phyloP scores from a whole-genome alignment of 1,140 invertebrate genomes.

The Drosophila mojavensis region DNA sequence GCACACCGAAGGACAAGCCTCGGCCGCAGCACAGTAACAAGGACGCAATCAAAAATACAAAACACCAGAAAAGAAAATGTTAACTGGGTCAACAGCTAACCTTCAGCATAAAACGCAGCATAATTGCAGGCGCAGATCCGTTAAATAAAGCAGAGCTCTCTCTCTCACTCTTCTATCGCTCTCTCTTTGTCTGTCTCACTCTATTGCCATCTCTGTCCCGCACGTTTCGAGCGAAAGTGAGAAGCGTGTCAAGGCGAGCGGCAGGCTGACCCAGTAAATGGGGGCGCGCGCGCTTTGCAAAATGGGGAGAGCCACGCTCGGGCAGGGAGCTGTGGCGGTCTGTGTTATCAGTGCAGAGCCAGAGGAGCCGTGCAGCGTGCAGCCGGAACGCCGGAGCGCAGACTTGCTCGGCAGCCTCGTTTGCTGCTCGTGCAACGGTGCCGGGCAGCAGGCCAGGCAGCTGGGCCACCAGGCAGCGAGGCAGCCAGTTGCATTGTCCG shows the following conservation, averaged over 20 bases:
- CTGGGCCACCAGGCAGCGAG: not conserved
- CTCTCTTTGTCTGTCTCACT: not conserved
- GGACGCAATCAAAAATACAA: conserved; percentile 56
- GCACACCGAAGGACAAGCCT: conserved; percentile 42
- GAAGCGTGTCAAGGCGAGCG: conserved; percentile 74
- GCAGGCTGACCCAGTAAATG: conserved; percentile 76
- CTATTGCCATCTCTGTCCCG: no score
- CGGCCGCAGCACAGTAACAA: conserved; percentile 39
- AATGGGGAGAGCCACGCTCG: conserved; percentile 26
- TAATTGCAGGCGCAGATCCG: conserved; percentile 65
- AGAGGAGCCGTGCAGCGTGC: conserved; percentile 18
- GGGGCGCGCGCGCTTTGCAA: conserved; percentile 21
- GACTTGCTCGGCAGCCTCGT: conserved; percentile 54
- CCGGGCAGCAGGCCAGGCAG: conserved; percentile 19
- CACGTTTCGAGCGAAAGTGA: conserved; percentile 6
- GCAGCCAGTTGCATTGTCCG: conserved; percentile 78
- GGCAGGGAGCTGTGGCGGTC: conserved; percentile 49
- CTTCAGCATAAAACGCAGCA: conserved; percentile 77
- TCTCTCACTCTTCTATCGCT: not conserved
- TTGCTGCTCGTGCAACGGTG: conserved; percentile 50
- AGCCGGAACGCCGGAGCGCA: conserved; percentile 49
- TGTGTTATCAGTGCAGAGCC: conserved; percentile 64
- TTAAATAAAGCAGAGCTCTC: conserved; percentile 45
- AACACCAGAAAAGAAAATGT: conserved; percentile 32
- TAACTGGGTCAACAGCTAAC: conserved; percentile 75